These are phyloP conservation scores for Naja naja DNA, from an alignment of 2,113 vertebrate genomes.

Conservation along the genomic window DNA sequence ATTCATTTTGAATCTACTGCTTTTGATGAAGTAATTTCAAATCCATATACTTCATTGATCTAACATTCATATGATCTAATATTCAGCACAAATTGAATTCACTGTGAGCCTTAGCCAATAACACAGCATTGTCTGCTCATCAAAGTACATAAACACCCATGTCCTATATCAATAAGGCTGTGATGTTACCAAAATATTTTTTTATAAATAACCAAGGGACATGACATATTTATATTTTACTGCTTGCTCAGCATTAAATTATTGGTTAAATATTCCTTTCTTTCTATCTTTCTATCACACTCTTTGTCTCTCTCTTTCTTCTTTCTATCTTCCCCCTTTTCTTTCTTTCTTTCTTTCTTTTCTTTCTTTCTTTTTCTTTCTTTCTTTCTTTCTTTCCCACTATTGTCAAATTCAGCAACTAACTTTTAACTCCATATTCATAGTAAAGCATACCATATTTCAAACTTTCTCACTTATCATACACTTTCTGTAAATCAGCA, in stretches of 20 bases:
- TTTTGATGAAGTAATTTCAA: not conserved
- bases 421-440: not conserved
- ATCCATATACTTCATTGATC: not conserved
- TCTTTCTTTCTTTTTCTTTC: no score
- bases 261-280: not conserved
- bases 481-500: not conserved
- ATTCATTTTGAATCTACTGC: not conserved
- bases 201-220: not conserved
- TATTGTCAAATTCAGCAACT: not conserved
- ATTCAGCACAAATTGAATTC: not conserved
- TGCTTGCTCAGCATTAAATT: not conserved
- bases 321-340: no score
- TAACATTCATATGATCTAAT: not conserved
- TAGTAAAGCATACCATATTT: not conserved
- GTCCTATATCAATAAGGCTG: not conserved
- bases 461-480: not conserved
- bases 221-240: not conserved
- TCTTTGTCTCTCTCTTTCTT: no score
- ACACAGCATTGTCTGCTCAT: not conserved
- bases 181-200: not conserved
- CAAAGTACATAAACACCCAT: not conserved
- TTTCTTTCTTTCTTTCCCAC: not conserved
- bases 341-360: no score
- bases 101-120: not conserved
- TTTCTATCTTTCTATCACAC: no score